Evolutionary conservation across 2,888 invertebrate species (phyloP), one percentile per base, ranked within the genome.

Genomic region (Diogma glabrata): DNA sequence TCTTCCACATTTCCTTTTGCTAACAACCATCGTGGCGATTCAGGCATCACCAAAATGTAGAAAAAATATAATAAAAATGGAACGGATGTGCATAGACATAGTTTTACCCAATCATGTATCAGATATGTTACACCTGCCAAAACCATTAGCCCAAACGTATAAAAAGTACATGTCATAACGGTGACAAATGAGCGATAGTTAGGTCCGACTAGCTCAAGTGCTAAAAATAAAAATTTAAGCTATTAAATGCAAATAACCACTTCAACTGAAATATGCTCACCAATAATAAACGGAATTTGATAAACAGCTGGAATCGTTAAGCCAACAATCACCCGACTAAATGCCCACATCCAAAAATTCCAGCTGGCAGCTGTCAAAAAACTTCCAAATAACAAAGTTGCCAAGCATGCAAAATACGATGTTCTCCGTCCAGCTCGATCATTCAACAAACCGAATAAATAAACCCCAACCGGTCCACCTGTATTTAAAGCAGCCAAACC

Each of bases 281-380:
- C 88, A 62, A 94, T 91, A 53, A 93, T 92, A 65, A 92, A 92
- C 1, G 94, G 93, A 67, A 93, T 92, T 72, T 92, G 91, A 68
- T 93, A 92, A 36, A 93, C 82, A 1, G 92, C 92, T 4, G 93
- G 92, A 61, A 93, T 87, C 0, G 92, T 90, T 6, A 91, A 70
- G 3, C 94, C 94, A n/a, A 92, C 91, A 47, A 90, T 74, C 16
- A 83, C 73, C 55, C 93, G 75, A 60, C 87, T 87, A 3, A 78
- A 71, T 2, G 87, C 81, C 89, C 93, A 93, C 56, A 79, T 77
- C 84, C 86, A 86, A 65, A 87, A 91, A 61, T 82, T 77, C 43
- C 77, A 77, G 23, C 91, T 82, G 50, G 83, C 75, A 3, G 89
- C 87, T 4, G 90, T 89, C 58, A 87, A 71, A 58, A 89, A 72